Evolutionary conservation across 2,113 vertebrate species (phyloP).

Genomic region (Sigmodon hispidus): DNA sequence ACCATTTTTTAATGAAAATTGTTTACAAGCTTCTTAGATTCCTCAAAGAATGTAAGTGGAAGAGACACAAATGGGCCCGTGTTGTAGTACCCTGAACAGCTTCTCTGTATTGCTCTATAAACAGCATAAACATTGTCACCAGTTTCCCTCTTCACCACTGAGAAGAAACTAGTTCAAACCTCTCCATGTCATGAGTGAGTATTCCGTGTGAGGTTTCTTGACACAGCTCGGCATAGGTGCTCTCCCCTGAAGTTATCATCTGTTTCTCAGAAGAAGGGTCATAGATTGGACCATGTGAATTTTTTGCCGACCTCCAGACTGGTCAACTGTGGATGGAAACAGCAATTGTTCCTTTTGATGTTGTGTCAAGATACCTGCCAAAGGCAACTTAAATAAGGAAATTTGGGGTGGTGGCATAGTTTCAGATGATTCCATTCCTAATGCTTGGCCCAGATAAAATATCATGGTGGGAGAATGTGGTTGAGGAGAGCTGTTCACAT

Average conservation of each 20-base stretch:
- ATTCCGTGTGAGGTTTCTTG: not conserved
- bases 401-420: fast-evolving
- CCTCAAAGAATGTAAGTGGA: not conserved
- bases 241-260: not conserved
- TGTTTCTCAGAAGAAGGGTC: not conserved
- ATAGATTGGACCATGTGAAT: not conserved
- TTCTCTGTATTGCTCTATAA: not conserved
- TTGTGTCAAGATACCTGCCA: not conserved
- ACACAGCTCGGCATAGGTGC: not conserved
- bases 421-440: not conserved
- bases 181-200: not conserved
- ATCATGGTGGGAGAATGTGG: not conserved
- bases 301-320: no score
- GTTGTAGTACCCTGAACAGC: fast-evolving
- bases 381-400: not conserved
- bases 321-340: fast-evolving
- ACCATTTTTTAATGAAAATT: not conserved
- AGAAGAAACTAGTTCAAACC: not conserved
- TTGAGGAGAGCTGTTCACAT: not conserved
- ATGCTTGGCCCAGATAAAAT: not conserved
- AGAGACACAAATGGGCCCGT: not conserved
- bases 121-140: not conserved
- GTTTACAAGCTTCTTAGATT: not conserved
- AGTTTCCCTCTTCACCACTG: not conserved
- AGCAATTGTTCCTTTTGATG: not conserved